Evolutionary conservation across 2,113 vertebrate species (phyloP).

Genomic region (Willisornis vidua): DNA sequence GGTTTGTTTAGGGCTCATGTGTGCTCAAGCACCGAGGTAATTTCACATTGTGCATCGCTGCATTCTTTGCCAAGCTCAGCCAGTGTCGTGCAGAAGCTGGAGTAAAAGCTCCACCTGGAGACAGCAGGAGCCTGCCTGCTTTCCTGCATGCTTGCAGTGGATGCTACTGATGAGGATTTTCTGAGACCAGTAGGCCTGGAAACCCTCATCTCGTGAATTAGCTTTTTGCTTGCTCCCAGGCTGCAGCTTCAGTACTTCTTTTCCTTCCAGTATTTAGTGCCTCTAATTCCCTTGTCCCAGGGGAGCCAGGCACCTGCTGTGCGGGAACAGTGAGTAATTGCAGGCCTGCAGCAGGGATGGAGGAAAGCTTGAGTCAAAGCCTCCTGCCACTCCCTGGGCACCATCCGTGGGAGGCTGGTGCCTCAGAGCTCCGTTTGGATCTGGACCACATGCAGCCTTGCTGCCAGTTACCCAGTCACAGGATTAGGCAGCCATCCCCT

Average conservation of each 20-base stretch:
- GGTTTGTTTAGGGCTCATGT: conserved; percentile 45
- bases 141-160: neutral
- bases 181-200: neutral
- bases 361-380: neutral
- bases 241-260: neutral
- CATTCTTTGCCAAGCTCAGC: neutral
- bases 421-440: neutral
- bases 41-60: neutral
- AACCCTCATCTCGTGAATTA: neutral
- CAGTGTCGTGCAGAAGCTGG: neutral
- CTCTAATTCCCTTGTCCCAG: accelerated
- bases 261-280: neutral
- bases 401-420: neutral
- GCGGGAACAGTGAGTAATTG: neutral
- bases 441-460: accelerated
- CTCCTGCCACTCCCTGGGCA: neutral
- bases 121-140: neutral
- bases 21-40: neutral
- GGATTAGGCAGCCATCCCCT: neutral
- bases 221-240: neutral
- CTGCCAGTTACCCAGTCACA: accelerated
- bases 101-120: conserved; percentile 77
- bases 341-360: neutral
- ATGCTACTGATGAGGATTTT: accelerated
- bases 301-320: neutral